These are phyloP conservation scores for Caenorhabditis remanei DNA, from an alignment of 1,140 invertebrate genomes.

Conservation along the genomic window DNA sequence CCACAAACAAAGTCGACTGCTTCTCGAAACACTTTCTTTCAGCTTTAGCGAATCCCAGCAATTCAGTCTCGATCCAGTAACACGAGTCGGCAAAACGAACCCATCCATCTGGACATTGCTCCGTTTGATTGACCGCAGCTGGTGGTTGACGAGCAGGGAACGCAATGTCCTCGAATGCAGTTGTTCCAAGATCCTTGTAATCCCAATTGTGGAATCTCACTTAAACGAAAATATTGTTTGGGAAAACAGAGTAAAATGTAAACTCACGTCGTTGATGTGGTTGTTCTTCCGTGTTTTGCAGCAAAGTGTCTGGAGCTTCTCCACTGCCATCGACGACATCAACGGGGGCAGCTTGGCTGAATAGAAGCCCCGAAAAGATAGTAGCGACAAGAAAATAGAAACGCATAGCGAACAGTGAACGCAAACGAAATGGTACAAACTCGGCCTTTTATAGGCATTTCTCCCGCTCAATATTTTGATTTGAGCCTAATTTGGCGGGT, in stretches of 20 bases:
- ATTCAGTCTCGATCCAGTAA: constrained; percentile 20
- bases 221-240: neutral
- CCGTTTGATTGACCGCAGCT: constrained; percentile 2
- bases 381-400: neutral
- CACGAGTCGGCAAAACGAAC: constrained; percentile 31
- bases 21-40: constrained; percentile 47
- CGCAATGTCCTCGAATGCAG: constrained; percentile 13
- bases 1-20: constrained; percentile 40
- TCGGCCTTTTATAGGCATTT: neutral
- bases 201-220: constrained; percentile 29
- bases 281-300: constrained; percentile 10
- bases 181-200: constrained; percentile 36
- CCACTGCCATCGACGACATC: neutral
- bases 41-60: constrained; percentile 9
- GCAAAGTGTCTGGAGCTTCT: constrained; percentile 5
- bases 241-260: neutral
- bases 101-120: constrained; percentile 30
- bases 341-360: neutral
- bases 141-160: constrained; percentile 29
- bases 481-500: neutral
- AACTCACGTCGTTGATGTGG: constrained; percentile 25
- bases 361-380: neutral
- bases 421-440: neutral
- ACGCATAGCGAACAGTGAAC: constrained; percentile 15
- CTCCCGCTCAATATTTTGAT: neutral